phyloP scores from a whole-genome alignment of 2,888 invertebrate genomes.

The Drosophila kuntzei region DNA sequence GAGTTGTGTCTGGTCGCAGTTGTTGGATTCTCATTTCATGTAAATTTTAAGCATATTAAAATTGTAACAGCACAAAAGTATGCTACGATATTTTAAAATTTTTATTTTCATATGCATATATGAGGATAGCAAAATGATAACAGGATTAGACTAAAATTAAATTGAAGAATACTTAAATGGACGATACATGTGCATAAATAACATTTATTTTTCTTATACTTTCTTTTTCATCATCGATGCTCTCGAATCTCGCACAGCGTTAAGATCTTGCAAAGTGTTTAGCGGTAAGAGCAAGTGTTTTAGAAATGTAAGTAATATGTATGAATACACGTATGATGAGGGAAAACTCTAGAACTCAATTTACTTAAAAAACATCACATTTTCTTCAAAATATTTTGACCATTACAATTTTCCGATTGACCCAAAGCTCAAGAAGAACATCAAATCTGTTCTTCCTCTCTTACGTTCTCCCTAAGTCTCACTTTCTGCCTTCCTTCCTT shows the following conservation, averaged over 20 bases:
- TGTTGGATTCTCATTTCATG: conserved; percentile 15
- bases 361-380: too few relatives aligned
- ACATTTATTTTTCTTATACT: too few relatives aligned
- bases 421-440: not conserved
- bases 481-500: not conserved
- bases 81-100: conserved; percentile 27
- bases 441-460: not conserved
- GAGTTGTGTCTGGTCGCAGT: conserved; percentile 10
- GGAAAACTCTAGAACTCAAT: too few relatives aligned
- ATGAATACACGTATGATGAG: too few relatives aligned
- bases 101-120: conserved; percentile 1
- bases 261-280: too few relatives aligned
- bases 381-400: not conserved
- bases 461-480: not conserved
- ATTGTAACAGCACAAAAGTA: conserved; percentile 37
- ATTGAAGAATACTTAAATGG: not conserved
- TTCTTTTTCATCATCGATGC: too few relatives aligned
- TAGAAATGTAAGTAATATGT: too few relatives aligned
- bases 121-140: conserved; percentile 5
- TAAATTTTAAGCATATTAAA: conserved; percentile 49
- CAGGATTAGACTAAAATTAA: conserved; percentile 6
- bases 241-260: too few relatives aligned
- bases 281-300: too few relatives aligned
- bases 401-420: too few relatives aligned
- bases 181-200: too few relatives aligned